Evolutionary conservation across 1,140 invertebrate species (phyloP).

Genomic region (Hormaphis cornu): DNA sequence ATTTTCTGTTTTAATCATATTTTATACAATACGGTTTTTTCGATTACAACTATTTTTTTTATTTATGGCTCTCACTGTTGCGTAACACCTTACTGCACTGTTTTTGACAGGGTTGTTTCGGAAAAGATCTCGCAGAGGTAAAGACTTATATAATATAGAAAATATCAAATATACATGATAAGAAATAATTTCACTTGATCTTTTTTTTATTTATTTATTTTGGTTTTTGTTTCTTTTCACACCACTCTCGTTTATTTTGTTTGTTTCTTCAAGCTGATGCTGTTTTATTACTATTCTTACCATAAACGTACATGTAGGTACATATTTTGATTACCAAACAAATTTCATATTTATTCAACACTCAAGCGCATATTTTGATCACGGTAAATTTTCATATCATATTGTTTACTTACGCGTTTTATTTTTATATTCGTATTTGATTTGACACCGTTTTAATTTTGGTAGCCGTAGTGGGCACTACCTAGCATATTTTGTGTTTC

Average conservation of each 20-base stretch:
- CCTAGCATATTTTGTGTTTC: not conserved
- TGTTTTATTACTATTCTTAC: constrained; percentile 8
- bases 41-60: constrained; percentile 26
- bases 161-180: constrained; percentile 37
- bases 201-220: constrained; percentile 34
- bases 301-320: not conserved
- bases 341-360: not conserved
- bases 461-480: constrained; percentile 1
- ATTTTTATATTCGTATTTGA: not conserved
- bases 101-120: constrained; percentile 69
- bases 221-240: constrained; percentile 38
- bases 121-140: constrained; percentile 73
- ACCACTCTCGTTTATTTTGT: constrained; percentile 30
- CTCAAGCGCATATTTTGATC: constrained; percentile 5
- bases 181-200: constrained; percentile 38
- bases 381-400: not conserved
- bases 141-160: constrained; percentile 31
- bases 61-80: constrained; percentile 38
- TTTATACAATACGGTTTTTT: no score
- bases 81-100: constrained; percentile 40
- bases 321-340: not conserved
- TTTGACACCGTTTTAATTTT: not conserved
- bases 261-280: constrained; percentile 28
- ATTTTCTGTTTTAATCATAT: no score
- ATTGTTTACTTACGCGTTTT: not conserved